Evolutionary conservation across 2,797 vertebrate genomes (phyloP).

Genomic region (Onychomys arenicola): DNA sequence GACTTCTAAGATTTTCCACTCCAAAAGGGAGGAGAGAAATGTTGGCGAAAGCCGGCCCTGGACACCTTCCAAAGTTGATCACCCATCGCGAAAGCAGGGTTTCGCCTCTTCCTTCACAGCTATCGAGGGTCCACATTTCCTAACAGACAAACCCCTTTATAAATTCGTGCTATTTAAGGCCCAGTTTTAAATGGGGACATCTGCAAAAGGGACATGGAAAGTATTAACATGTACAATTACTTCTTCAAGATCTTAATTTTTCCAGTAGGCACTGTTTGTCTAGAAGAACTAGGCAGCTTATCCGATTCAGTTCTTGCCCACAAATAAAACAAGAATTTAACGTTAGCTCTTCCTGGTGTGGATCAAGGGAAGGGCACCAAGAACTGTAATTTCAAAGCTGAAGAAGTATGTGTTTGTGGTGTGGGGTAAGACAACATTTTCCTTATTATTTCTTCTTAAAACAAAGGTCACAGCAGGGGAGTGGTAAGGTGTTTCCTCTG

Average conservation of each 20-base stretch:
- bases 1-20: conserved; percentile 50
- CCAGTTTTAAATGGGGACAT: neutral
- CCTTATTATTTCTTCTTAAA: conserved; percentile 15
- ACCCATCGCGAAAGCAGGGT: conserved; percentile 29
- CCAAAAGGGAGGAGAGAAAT: neutral
- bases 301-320: neutral
- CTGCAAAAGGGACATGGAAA: neutral
- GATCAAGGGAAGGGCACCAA: neutral
- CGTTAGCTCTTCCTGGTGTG: neutral
- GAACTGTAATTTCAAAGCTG: neutral
- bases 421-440: neutral
- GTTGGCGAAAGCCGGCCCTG: neutral
- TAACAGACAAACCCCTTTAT: neutral
- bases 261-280: neutral
- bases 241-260: conserved; percentile 4
- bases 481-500: neutral
- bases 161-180: neutral
- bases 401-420: neutral
- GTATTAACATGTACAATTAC: neutral
- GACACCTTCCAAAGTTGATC: neutral
- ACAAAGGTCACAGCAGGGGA: neutral
- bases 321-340: conserved; percentile 1
- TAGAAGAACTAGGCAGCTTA: conserved; percentile 24
- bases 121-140: neutral
- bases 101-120: neutral